Conservation (phyloP, 2,888 invertebrate species). For the Orchesellides sinensis region DNA sequence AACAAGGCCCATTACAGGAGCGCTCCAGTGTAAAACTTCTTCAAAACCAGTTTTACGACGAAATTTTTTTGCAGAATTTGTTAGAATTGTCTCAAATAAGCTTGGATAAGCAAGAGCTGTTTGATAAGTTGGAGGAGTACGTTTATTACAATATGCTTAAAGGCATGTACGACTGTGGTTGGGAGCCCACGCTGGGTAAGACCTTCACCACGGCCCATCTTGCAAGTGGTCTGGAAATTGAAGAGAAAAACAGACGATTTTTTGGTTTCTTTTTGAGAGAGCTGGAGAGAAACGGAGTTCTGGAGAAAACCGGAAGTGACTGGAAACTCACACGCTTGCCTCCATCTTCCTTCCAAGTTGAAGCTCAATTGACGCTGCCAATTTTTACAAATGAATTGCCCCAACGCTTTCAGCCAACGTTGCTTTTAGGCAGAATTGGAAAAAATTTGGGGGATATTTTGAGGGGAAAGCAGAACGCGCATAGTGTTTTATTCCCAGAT, state of each 20-base stretch:
- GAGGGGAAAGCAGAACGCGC: not conserved
- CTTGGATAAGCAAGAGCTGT: not conserved
- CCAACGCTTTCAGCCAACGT: conserved; percentile 18
- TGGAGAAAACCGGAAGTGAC: not conserved
- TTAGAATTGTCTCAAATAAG: not conserved
- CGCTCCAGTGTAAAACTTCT: not conserved
- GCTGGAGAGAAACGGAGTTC: not conserved
- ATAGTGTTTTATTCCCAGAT: conserved; percentile 29
- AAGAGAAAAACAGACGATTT: not conserved
- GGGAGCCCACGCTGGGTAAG: not conserved
- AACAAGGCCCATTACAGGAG: not conserved
- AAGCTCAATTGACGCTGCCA: not conserved
- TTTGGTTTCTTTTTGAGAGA: not conserved
- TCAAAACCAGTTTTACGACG: not conserved
- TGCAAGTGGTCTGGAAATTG: not conserved
- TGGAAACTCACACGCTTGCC: not conserved
- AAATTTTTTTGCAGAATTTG: not conserved
- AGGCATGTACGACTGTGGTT: conserved; percentile 8
- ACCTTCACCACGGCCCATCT: not conserved
- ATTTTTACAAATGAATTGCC: not conserved
- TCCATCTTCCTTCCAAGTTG: not conserved
- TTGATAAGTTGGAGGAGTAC: not conserved
- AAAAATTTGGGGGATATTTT: conserved; percentile 19
- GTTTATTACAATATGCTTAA: conserved; percentile 10
- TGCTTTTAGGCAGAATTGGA: conserved; percentile 5